Conservation (phyloP, 30 jellyfish, hydroid and myxozoan species). For the Aurelia coerulea region DNA sequence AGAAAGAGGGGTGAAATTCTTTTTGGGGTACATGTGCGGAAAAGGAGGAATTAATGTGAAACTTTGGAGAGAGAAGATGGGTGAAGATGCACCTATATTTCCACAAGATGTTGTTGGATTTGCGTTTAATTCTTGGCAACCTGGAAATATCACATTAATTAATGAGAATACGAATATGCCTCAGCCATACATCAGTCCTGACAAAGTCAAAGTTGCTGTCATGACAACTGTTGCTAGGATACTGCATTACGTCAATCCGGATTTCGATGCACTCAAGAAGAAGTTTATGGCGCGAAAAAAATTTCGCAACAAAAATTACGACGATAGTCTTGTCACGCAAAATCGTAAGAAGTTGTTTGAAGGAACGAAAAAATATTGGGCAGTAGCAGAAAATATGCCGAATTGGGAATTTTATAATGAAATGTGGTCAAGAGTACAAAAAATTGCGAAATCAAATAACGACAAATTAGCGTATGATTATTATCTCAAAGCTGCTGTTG, state of each 20-base stretch:
- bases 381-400: conserved; percentile 47
- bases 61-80: conserved; percentile 51
- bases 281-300: conserved; percentile 43
- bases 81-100: conserved; percentile 39
- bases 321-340: conserved; percentile 13
- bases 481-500: conserved; percentile 43
- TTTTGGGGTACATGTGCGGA: conserved; percentile 75
- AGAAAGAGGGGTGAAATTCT: conserved; percentile 36
- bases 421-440: conserved; percentile 56
- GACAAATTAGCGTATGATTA: conserved; percentile 19
- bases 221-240: conserved; percentile 34
- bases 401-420: conserved; percentile 42
- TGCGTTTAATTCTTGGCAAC: conserved; percentile 56
- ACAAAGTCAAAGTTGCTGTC: conserved; percentile 45
- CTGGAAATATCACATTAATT: conserved; percentile 57
- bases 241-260: conserved; percentile 70
- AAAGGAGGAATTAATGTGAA: conserved; percentile 59
- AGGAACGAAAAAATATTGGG: conserved; percentile 29
- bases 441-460: not conserved
- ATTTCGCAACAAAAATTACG: conserved; percentile 34
- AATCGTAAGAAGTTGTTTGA: conserved; percentile 8
- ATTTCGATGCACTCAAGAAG: conserved; percentile 52
- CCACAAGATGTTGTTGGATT: conserved; percentile 69
- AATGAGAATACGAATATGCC: conserved; percentile 1
- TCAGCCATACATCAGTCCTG: conserved; percentile 50